A percentile compares a stretch with the other conserved stretches of the same genome.
These are phyloP conservation scores for Brachionus rubens DNA, from an alignment of 1,140 invertebrate species.

Conservation along the genomic window DNA sequence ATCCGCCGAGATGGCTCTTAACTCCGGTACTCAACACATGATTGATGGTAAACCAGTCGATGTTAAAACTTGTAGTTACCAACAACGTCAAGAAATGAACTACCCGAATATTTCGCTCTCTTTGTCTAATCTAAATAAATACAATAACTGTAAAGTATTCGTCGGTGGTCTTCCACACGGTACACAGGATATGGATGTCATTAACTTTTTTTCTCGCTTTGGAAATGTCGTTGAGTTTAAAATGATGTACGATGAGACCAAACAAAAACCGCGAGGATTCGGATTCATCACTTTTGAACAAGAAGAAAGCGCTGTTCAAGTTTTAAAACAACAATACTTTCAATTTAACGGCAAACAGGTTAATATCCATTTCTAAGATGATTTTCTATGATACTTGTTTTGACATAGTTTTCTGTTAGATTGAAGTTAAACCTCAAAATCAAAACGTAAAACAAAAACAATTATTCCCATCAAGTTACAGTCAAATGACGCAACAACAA, in stretches of 20 bases:
- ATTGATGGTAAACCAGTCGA: constrained; percentile 29
- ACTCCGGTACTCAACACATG: not conserved
- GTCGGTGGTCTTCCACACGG: constrained; percentile 67
- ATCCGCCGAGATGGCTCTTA: constrained; percentile 12
- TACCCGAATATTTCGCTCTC: constrained; percentile 7
- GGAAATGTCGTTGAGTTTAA: constrained; percentile 95
- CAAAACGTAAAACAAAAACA: constrained; percentile 34
- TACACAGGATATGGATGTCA: constrained; percentile 61
- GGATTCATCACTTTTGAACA: constrained; percentile 95
- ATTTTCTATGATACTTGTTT: no score
- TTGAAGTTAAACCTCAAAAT: constrained; percentile 25
- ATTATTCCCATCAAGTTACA: constrained; percentile 28
- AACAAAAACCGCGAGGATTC: constrained; percentile 89
- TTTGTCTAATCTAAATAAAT: not conserved
- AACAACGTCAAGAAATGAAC: constrained; percentile 6
- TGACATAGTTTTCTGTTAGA: not conserved
- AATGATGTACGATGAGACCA: constrained; percentile 96
- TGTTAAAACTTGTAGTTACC: constrained; percentile 13
- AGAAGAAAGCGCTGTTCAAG: constrained; percentile 60
- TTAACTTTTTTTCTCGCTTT: constrained; percentile 86
- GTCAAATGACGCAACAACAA: not conserved
- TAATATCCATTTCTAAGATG: no score
- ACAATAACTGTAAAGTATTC: constrained; percentile 74
- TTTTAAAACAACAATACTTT: constrained; percentile 29
- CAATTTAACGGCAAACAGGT: constrained; percentile 32